Evolutionary conservation across 1,140 invertebrate species (phyloP).

Genomic region (Neodiprion pinetum): DNA sequence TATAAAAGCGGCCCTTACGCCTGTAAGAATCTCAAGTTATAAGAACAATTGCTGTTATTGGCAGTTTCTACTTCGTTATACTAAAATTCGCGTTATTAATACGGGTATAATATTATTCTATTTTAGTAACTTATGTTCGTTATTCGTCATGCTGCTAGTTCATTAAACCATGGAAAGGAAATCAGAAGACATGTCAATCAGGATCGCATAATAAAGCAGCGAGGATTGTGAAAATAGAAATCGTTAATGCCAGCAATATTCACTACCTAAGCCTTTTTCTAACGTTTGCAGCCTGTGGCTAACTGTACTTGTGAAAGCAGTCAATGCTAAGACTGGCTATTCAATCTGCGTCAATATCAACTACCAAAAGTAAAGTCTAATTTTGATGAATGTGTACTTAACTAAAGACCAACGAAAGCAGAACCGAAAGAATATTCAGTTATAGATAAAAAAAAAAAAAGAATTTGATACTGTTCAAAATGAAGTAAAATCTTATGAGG

Average conservation of each 20-base stretch:
- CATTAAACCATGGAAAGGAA: not conserved
- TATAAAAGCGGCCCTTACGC: constrained; percentile 9
- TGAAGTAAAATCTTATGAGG: no score
- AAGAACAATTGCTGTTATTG: not conserved
- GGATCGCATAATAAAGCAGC: not conserved
- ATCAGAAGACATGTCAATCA: not conserved
- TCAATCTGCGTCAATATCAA: no score
- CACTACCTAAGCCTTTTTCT: no score
- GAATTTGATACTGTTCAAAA: no score
- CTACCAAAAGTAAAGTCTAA: no score
- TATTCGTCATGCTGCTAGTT: constrained; percentile 4
- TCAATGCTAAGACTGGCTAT: not conserved
- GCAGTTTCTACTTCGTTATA: not conserved
- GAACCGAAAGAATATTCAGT: no score
- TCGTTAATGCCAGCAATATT: not conserved
- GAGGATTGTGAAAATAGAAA: not conserved
- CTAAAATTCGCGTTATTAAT: not conserved
- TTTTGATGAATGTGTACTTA: no score
- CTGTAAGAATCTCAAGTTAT: not conserved
- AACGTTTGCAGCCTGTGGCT: no score
- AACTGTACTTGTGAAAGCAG: not conserved
- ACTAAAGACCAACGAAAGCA: no score
- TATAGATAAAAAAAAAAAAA: no score
- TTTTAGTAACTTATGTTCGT: not conserved
- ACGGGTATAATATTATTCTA: not conserved